Evolutionary conservation across 1,140 invertebrate species (phyloP).

Genomic region (Metaphire vulgaris): DNA sequence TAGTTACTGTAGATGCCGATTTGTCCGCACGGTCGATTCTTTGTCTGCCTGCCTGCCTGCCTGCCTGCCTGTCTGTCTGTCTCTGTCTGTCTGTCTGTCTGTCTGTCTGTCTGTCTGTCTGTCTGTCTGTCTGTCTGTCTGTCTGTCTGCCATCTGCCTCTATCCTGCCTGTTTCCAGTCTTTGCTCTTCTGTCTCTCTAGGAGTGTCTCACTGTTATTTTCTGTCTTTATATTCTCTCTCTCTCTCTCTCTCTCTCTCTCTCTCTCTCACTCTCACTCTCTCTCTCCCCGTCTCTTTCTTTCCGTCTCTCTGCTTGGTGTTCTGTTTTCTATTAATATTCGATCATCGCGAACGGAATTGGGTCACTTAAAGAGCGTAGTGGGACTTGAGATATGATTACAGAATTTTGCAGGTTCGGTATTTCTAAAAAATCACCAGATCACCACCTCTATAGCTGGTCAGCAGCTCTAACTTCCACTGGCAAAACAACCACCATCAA

Average conservation of each 20-base stretch:
- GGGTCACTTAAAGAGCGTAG: too few relatives aligned
- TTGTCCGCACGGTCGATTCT: background rate
- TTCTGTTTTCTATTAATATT: constrained; percentile 12
- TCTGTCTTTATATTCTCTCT: constrained; percentile 10
- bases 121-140: background rate
- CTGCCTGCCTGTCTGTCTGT: background rate
- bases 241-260: constrained; percentile 3
- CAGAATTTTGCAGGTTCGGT: too few relatives aligned
- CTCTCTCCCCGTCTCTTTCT: constrained; percentile 17
- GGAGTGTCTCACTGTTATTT: constrained; percentile 7
- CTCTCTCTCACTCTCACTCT: constrained; percentile 11
- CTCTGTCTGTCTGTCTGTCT: background rate
- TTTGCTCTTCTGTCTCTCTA: too few relatives aligned
- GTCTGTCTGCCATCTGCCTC: background rate
- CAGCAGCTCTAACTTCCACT: too few relatives aligned
- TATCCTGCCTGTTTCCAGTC: too few relatives aligned
- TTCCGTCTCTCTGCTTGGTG: background rate
- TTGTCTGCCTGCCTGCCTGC: background rate
- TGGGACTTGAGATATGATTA: too few relatives aligned
- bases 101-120: background rate
- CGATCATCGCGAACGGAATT: too few relatives aligned
- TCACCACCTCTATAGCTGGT: too few relatives aligned
- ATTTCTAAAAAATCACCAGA: too few relatives aligned
- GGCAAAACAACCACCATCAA: too few relatives aligned
- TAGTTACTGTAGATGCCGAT: too few relatives aligned